phyloP scores from a whole-genome alignment of 2,888 invertebrate genomes.

The Phengaris arion region DNA sequence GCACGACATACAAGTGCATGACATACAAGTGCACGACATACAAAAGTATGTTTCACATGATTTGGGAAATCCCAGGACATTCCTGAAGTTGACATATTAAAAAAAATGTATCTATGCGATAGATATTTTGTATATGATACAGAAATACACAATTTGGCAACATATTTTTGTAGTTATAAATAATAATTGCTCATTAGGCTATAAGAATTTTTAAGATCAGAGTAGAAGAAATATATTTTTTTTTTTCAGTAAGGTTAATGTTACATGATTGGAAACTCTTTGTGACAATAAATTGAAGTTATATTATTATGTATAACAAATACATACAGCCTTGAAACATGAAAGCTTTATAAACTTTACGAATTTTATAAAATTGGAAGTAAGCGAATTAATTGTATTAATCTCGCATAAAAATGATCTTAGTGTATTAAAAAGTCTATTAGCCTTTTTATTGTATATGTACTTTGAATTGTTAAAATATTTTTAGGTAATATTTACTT shows the following conservation, averaged over 20 bases:
- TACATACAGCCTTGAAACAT: background rate
- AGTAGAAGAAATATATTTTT: background rate
- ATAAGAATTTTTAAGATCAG: background rate
- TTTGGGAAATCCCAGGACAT: background rate
- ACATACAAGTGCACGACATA: background rate
- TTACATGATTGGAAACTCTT: background rate
- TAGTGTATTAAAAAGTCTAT: background rate
- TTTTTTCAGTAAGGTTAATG: background rate
- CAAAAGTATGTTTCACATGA: background rate
- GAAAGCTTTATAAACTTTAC: too few species aligned
- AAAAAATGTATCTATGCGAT: background rate
- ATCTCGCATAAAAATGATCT: background rate
- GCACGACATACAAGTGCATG: background rate
- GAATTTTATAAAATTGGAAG: too few species aligned
- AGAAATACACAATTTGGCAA: background rate
- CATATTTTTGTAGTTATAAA: too few species aligned
- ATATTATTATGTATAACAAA: background rate
- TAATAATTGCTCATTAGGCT: too few species aligned
- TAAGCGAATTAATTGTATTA: background rate
- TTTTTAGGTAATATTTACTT: slow-evolving; percentile 79
- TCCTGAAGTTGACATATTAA: background rate
- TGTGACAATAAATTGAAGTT: background rate
- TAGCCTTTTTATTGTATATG: too few species aligned
- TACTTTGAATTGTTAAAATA: background rate
- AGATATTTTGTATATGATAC: background rate